These are phyloP conservation scores for Zonitis immaculata DNA, from an alignment of 2,888 invertebrate species.

Conservation along the genomic window DNA sequence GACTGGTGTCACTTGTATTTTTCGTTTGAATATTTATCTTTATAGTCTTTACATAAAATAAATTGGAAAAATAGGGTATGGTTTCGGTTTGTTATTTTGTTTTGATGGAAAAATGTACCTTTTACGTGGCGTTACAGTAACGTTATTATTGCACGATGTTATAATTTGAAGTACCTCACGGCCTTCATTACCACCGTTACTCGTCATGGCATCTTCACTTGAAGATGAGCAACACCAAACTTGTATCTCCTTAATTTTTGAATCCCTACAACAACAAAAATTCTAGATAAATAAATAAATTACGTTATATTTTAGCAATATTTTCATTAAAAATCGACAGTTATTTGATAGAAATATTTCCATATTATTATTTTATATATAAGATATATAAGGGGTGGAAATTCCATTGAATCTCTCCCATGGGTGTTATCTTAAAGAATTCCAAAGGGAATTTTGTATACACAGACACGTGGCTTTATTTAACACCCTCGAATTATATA, in stretches of 20 bases:
- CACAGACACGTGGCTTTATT: constrained; percentile 38
- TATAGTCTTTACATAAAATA: neutral
- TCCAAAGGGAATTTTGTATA: constrained; percentile 22
- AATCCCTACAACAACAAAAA: no score
- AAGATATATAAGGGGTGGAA: neutral
- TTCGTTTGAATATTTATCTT: neutral
- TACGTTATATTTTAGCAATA: no score
- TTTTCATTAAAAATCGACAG: constrained; percentile 5
- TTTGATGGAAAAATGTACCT: constrained; percentile 26
- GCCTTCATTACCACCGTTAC: constrained; percentile 30
- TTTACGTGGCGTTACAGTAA: constrained; percentile 32
- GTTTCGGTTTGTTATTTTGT: constrained; percentile 2
- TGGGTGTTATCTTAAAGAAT: constrained; percentile 33
- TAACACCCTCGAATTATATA: constrained; percentile 34
- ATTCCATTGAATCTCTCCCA: constrained; percentile 23
- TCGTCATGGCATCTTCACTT: constrained; percentile 38
- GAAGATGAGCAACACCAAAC: constrained; percentile 29
- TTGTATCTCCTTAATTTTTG: constrained; percentile 34
- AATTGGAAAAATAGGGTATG: neutral
- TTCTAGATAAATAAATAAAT: no score
- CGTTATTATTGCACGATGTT: constrained; percentile 44
- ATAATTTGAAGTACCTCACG: constrained; percentile 47
- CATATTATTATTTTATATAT: no score
- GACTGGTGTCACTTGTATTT: neutral
- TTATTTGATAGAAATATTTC: neutral